These are phyloP conservation scores for Plebejus melissa DNA, from an alignment of 2,888 invertebrate genomes.

Conservation along the genomic window DNA sequence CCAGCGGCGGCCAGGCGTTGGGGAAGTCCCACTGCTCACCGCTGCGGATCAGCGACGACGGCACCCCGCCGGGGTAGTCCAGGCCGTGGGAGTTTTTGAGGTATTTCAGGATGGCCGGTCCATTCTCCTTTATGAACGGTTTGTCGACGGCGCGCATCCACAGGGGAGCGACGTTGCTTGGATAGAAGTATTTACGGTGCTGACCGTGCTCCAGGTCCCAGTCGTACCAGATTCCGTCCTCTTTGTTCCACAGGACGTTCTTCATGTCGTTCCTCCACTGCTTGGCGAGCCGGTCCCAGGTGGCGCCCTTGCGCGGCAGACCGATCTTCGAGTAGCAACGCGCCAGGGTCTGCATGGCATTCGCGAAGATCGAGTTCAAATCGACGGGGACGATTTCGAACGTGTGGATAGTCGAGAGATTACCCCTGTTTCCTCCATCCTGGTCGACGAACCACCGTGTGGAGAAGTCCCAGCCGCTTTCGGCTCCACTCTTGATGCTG, in stretches of 20 bases:
- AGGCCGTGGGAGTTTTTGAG: slow-evolving; percentile 68
- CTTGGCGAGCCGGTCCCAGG: slow-evolving; percentile 75
- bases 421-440: slow-evolving; percentile 77
- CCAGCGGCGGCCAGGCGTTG: slow-evolving; percentile 92
- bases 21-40: slow-evolving; percentile 91
- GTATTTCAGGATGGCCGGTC: slow-evolving; percentile 74
- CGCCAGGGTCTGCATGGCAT: slow-evolving; percentile 82
- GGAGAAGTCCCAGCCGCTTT: slow-evolving; percentile 94
- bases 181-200: slow-evolving; percentile 83
- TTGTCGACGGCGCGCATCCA: slow-evolving; percentile 82
- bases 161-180: slow-evolving; percentile 85
- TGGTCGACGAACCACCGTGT: slow-evolving; percentile 85
- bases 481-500: slow-evolving; percentile 88
- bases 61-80: slow-evolving; percentile 83
- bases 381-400: slow-evolving; percentile 88
- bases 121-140: slow-evolving; percentile 53
- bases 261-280: slow-evolving; percentile 81
- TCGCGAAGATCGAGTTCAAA: slow-evolving; percentile 87
- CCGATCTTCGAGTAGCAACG: slow-evolving; percentile 77
- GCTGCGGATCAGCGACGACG: slow-evolving; percentile 81
- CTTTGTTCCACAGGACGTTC: slow-evolving; percentile 86
- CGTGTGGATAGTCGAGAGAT: slow-evolving; percentile 82
- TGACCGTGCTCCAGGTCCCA: slow-evolving; percentile 80
- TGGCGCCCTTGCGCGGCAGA: slow-evolving; percentile 62
- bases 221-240: slow-evolving; percentile 89